Conservation (phyloP, 2,888 invertebrate genomes). For the Psococerastis gibbosa region DNA sequence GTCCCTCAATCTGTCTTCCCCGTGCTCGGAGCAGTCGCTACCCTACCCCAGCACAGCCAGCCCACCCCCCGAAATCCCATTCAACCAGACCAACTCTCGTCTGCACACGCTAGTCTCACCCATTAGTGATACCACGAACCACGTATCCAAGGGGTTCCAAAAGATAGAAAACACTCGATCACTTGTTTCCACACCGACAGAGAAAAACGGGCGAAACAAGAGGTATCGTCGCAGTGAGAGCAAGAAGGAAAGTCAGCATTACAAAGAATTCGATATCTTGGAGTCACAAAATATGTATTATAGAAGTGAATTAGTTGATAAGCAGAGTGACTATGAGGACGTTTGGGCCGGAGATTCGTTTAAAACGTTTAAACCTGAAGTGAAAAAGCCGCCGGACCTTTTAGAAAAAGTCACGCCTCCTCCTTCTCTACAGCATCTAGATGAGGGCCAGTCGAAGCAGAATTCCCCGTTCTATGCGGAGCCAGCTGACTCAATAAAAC, state of each 20-base stretch:
- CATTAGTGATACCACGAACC: slow-evolving; percentile 22
- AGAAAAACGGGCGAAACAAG: slow-evolving; percentile 23
- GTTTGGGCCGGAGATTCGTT: slow-evolving; percentile 56
- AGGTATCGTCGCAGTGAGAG: slow-evolving; percentile 4
- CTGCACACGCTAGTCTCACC: slow-evolving; percentile 19
- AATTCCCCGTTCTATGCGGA: slow-evolving; percentile 79
- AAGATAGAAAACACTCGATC: slow-evolving; percentile 23
- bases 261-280: slow-evolving; percentile 60
- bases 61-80: slow-evolving; percentile 17
- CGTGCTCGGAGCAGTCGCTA: slow-evolving; percentile 2
- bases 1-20: slow-evolving; percentile 6
- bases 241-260: slow-evolving; percentile 26
- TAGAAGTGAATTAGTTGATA: slow-evolving; percentile 72
- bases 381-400: slow-evolving; percentile 11
- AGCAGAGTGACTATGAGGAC: slow-evolving; percentile 89
- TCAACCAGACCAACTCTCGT: background rate
- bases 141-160: slow-evolving; percentile 18
- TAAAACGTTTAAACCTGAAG: slow-evolving; percentile 21
- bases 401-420: slow-evolving; percentile 3
- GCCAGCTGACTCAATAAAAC: slow-evolving; percentile 65
- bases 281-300: slow-evolving; percentile 69
- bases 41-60: slow-evolving; percentile 21
- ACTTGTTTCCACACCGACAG: slow-evolving; percentile 24
- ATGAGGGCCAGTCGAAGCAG: slow-evolving; percentile 31
- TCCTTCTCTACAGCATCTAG: background rate